Percentiles rank a stretch among this genome's conserved stretches.
Conservation (phyloP, 2,113 vertebrate species). For the Oxyura jamaicensis region DNA sequence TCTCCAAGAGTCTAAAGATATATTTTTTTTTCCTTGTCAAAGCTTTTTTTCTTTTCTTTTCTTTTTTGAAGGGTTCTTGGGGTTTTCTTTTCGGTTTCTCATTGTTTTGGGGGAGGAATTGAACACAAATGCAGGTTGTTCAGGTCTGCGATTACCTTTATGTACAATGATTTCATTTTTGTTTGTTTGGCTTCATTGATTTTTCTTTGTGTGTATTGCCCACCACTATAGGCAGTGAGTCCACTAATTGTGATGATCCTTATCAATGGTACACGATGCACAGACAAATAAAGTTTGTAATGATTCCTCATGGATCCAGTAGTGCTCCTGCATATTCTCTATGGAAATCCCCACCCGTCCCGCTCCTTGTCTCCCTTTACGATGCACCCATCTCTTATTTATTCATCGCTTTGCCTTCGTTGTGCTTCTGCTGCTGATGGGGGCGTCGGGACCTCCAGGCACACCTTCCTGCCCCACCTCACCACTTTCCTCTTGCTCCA, state of each 20-base stretch:
- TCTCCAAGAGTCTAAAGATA: slow-evolving; percentile 31
- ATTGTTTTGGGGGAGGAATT: slow-evolving; percentile 26
- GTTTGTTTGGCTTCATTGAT: slow-evolving; percentile 73
- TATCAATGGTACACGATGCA: slow-evolving; percentile 81
- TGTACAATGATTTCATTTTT: slow-evolving; percentile 76
- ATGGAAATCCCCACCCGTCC: not conserved
- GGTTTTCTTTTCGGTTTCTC: slow-evolving; percentile 48
- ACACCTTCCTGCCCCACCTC: not conserved
- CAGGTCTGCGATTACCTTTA: slow-evolving; percentile 66
- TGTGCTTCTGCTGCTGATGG: not conserved
- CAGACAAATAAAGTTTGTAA: slow-evolving; percentile 83
- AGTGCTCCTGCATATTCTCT: slow-evolving; percentile 75
- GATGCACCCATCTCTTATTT: not conserved
- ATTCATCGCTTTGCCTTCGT: not conserved
- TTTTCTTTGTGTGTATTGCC: slow-evolving; percentile 79
- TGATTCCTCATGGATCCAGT: slow-evolving; percentile 73
- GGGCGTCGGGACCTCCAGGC: not conserved
- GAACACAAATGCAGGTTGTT: slow-evolving; percentile 59
- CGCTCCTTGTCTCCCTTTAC: not conserved
- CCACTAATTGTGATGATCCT: slow-evolving; percentile 77
- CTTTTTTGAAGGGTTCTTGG: slow-evolving; percentile 42
- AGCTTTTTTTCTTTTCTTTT: slow-evolving; percentile 2
- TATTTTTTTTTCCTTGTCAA: not conserved
- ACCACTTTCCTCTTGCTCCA: not conserved
- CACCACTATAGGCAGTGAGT: slow-evolving; percentile 75